Percentiles rank a stretch among this genome's conserved stretches.
These are phyloP conservation scores for Ischnura elegans DNA, from an alignment of 2,888 invertebrate species.

Conservation along the genomic window DNA sequence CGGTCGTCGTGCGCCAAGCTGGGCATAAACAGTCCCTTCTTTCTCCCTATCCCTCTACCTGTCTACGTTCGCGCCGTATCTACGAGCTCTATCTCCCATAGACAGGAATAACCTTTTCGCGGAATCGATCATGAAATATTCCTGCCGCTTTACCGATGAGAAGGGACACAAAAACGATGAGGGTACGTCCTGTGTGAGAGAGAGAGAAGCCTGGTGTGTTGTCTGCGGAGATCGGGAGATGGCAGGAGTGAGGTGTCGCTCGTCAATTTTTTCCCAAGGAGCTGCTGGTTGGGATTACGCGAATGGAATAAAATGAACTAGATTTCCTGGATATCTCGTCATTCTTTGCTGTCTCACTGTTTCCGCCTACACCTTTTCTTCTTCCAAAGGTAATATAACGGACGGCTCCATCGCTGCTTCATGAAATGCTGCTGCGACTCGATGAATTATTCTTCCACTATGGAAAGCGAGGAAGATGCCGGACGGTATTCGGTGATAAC, in stretches of 20 bases:
- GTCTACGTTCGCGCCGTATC: not conserved
- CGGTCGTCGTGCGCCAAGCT: not conserved
- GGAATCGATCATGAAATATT: conserved; percentile 43
- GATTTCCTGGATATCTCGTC: not conserved
- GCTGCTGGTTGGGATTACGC: not conserved
- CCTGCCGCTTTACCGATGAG: not conserved
- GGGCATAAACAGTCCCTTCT: conserved; percentile 1
- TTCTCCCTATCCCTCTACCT: not conserved
- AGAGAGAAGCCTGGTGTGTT: not conserved
- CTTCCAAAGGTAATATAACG: not conserved
- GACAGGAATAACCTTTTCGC: not conserved
- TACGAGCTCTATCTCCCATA: not conserved
- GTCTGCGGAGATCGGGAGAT: not conserved
- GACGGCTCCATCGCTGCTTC: not conserved
- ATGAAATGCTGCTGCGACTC: not conserved
- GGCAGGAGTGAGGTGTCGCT: not conserved
- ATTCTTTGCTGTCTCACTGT: not conserved
- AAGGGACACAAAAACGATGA: conserved; percentile 10
- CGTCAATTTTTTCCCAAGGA: not conserved
- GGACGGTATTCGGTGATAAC: not conserved
- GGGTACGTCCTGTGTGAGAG: no score
- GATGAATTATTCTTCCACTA: conserved; percentile 1
- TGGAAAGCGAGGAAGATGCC: not conserved
- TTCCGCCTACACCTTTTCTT: not conserved
- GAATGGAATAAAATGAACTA: not conserved